A percentile compares a stretch with the other conserved stretches of the same genome.
Conservation (phyloP, 2,888 invertebrate genomes). For the Holacanthella duospinosa region DNA sequence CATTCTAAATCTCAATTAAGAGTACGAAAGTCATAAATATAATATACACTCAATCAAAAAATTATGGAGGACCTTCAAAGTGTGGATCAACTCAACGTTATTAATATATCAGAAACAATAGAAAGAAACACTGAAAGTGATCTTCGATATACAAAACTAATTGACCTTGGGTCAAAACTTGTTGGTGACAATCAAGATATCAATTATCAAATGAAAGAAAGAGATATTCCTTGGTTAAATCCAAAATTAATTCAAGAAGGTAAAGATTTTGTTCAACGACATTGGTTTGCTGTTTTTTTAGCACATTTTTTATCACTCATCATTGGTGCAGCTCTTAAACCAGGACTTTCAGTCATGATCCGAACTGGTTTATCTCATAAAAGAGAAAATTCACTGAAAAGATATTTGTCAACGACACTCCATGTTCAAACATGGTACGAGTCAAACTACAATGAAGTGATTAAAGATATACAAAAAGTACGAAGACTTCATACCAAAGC, state of each 20-base stretch:
- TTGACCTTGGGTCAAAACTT: background rate
- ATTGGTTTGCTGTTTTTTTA: background rate
- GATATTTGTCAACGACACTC: background rate
- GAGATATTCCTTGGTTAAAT: background rate
- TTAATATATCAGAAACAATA: no score
- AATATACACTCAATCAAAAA: no score
- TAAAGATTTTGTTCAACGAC: background rate
- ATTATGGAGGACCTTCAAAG: no score
- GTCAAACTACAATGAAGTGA: background rate
- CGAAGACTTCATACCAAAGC: background rate
- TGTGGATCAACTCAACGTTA: no score
- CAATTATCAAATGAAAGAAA: background rate
- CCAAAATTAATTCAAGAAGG: constrained; percentile 8
- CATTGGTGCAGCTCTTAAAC: background rate
- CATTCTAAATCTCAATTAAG: no score
- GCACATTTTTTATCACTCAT: background rate
- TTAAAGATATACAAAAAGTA: background rate
- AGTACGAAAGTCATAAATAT: no score
- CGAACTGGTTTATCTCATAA: constrained; percentile 1
- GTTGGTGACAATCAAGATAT: background rate
- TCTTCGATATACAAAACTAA: background rate
- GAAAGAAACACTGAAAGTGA: no score
- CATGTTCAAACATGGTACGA: constrained; percentile 3
- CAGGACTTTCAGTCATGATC: background rate
- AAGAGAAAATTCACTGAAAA: background rate